A percentile compares a stretch with the other conserved stretches of the same genome.
Evolutionary conservation across 2,888 invertebrate genomes (phyloP).

Genomic region (Archips crataeganus): DNA sequence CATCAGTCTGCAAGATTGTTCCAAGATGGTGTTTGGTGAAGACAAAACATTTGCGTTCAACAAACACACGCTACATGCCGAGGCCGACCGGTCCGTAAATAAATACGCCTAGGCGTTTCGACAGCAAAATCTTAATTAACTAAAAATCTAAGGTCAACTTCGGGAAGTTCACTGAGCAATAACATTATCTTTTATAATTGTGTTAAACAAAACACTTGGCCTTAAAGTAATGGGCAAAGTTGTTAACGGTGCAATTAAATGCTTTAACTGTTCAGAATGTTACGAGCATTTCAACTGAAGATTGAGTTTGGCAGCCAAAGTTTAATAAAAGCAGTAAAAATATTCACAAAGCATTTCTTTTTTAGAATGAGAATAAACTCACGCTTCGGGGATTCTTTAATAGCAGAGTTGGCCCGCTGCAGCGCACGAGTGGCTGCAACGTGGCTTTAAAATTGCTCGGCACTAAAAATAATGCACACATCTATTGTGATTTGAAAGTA

Average conservation of each 20-base stretch:
- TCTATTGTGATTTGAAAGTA: conserved; percentile 85
- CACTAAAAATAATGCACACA: conserved; percentile 48
- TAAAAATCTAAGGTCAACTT: conserved; percentile 33
- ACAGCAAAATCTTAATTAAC: conserved; percentile 37
- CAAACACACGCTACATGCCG: conserved; percentile 57
- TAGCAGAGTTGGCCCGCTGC: background rate
- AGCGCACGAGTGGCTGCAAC: conserved; percentile 33
- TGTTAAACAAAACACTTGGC: conserved; percentile 22
- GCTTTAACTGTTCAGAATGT: conserved; percentile 11
- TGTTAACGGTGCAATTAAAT: conserved; percentile 20
- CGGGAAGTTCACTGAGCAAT: conserved; percentile 25
- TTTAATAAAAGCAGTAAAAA: conserved; percentile 10
- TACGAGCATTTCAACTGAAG: background rate
- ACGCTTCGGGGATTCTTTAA: background rate
- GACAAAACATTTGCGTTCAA: conserved; percentile 63
- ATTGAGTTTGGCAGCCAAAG: conserved; percentile 6
- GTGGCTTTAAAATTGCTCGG: conserved; percentile 60
- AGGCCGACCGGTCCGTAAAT: conserved; percentile 57
- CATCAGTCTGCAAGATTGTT: conserved; percentile 41
- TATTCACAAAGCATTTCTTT: background rate
- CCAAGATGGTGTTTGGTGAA: conserved; percentile 52
- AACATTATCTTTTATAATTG: conserved; percentile 25
- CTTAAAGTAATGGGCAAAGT: conserved; percentile 10
- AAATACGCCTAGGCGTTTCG: conserved; percentile 43
- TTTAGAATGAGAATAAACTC: background rate